Percentiles rank a stretch among this genome's conserved stretches.
These are phyloP conservation scores for Mesochorus sp. DNA, from an alignment of 2,888 invertebrate species.

Conservation along the genomic window DNA sequence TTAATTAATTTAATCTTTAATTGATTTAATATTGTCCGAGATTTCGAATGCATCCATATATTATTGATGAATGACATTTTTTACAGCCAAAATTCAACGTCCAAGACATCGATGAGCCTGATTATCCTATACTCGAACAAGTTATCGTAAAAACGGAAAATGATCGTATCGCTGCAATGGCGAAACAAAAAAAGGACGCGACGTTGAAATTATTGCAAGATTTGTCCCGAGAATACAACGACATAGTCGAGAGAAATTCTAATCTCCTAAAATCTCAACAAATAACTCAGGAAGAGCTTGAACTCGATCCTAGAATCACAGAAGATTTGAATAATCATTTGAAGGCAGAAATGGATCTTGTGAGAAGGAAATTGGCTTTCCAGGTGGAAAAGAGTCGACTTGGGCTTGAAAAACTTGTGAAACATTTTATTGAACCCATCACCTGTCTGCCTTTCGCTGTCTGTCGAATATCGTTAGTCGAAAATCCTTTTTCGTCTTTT, in stretches of 20 bases:
- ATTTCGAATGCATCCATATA: too few relatives aligned
- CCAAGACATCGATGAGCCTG: conserved; percentile 80
- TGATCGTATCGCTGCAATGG: conserved; percentile 85
- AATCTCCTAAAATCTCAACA: conserved; percentile 85
- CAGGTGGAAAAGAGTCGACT: conserved; percentile 88
- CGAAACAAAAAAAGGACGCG: conserved; percentile 86
- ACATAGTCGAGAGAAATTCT: conserved; percentile 85
- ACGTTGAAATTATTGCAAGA: conserved; percentile 84
- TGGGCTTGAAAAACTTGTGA: conserved; percentile 85
- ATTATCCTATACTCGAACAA: conserved; percentile 85
- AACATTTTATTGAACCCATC: conserved; percentile 87
- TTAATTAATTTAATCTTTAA: too few relatives aligned
- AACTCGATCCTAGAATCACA: conserved; percentile 87
- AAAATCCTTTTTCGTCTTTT: neutral
- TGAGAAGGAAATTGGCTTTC: conserved; percentile 87
- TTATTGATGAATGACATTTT: neutral
- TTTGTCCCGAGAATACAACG: conserved; percentile 85
- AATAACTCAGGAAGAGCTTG: conserved; percentile 85
- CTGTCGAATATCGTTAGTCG: conserved; percentile 74
- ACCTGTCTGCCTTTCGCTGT: conserved; percentile 78
- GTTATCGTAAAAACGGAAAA: conserved; percentile 87
- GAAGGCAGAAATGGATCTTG: conserved; percentile 85
- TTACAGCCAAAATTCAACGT: conserved; percentile 64
- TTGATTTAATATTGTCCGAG: too few relatives aligned
- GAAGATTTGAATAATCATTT: conserved; percentile 85